phyloP scores from a whole-genome alignment of 2,113 vertebrate genomes.

The Tachuris rubrigastra region DNA sequence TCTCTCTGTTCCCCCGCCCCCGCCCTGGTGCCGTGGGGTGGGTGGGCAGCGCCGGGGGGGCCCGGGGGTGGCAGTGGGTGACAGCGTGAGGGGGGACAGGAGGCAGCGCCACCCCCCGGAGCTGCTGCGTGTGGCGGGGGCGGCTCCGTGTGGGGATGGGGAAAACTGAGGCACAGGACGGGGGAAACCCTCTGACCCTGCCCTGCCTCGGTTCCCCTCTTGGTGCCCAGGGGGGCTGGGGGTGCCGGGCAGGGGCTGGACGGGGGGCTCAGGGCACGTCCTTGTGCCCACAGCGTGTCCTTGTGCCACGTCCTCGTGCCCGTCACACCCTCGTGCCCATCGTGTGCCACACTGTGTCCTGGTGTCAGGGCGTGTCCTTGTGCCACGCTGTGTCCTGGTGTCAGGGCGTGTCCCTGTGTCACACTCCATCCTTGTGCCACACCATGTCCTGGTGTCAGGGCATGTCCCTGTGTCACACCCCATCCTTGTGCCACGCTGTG shows the following conservation, averaged over 20 bases:
- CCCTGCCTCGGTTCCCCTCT: background rate
- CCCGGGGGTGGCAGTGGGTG: background rate
- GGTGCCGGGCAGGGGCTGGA: background rate
- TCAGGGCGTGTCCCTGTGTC: too few species aligned
- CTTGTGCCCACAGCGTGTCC: background rate
- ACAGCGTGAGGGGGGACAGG: background rate
- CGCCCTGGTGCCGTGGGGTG: background rate
- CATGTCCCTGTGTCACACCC: too few species aligned
- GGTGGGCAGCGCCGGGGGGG: background rate
- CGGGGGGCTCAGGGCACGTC: accelerated
- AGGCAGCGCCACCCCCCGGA: background rate
- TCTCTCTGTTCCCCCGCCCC: background rate
- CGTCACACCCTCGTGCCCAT: accelerated
- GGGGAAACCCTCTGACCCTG: too few species aligned
- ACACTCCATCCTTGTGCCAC: too few species aligned
- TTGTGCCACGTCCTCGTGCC: background rate
- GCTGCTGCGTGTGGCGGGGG: background rate
- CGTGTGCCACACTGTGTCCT: accelerated
- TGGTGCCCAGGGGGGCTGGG: accelerated
- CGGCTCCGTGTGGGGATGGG: accelerated
- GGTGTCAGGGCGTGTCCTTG: accelerated
- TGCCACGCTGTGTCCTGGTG: accelerated
- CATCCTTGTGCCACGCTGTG: background rate
- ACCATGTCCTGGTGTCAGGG: too few species aligned
- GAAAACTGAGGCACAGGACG: background rate